Conservation (phyloP, 2,888 invertebrate species). For the Drosophila ochracea region DNA sequence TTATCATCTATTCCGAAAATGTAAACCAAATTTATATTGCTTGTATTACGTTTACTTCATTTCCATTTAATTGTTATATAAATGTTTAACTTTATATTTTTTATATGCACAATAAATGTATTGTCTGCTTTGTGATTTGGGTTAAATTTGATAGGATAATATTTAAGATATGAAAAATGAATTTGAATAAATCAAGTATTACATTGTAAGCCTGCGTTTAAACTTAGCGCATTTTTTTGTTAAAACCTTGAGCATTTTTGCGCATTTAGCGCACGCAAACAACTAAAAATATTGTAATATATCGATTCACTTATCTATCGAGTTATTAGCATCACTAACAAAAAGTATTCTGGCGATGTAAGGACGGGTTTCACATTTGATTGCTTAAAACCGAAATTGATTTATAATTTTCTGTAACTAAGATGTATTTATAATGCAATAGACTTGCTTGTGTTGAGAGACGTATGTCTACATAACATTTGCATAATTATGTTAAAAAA, state of each 20-base stretch:
- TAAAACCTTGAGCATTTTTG: slow-evolving; percentile 1
- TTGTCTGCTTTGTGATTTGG: neutral
- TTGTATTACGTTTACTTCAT: slow-evolving; percentile 9
- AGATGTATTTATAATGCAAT: slow-evolving; percentile 8
- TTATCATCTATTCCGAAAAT: slow-evolving; percentile 15
- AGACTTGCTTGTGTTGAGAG: slow-evolving; percentile 1
- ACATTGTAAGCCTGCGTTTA: neutral
- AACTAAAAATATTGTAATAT: neutral
- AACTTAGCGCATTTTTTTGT: neutral
- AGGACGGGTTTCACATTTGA: slow-evolving; percentile 45
- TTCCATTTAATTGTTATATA: slow-evolving; percentile 11
- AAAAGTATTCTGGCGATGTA: slow-evolving; percentile 57
- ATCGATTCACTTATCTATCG: slow-evolving; percentile 33
- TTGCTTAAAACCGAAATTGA: slow-evolving; percentile 14
- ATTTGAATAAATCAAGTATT: neutral
- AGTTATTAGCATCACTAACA: slow-evolving; percentile 22
- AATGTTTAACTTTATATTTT: neutral
- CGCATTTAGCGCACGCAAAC: neutral
- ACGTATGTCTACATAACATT: slow-evolving; percentile 23
- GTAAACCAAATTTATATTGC: slow-evolving; percentile 12
- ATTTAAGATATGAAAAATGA: slow-evolving; percentile 1
- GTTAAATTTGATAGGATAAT: neutral
- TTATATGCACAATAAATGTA: slow-evolving; percentile 9
- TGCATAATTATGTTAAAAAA: slow-evolving; percentile 11
- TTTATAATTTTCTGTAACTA: slow-evolving; percentile 4